A percentile compares a stretch with the other conserved stretches of the same genome.
phyloP scores from a whole-genome alignment of 2,888 invertebrate species.

The Apodemia mormo region DNA sequence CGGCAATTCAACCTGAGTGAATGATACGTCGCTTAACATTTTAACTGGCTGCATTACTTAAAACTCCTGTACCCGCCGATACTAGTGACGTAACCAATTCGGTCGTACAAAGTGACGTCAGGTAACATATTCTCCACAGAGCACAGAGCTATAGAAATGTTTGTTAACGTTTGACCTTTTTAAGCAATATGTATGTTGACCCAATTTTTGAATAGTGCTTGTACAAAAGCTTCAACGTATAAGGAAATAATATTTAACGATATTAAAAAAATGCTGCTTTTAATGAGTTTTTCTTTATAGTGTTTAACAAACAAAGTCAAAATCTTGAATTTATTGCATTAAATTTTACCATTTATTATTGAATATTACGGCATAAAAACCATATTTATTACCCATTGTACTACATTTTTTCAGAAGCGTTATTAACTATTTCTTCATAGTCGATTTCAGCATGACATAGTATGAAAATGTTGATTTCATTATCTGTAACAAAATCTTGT shows the following conservation, averaged over 20 bases:
- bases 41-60: neutral
- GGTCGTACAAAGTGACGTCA: neutral
- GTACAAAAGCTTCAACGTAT: no score
- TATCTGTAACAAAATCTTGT: conserved; percentile 43
- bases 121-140: neutral
- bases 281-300: no score
- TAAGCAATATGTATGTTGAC: neutral
- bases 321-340: neutral
- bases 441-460: conserved; percentile 46
- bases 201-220: neutral
- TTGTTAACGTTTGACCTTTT: neutral
- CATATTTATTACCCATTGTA: no score
- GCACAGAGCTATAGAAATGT: neutral
- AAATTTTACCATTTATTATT: neutral
- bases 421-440: conserved; percentile 30
- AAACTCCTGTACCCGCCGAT: neutral
- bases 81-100: neutral
- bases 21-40: no score
- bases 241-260: no score
- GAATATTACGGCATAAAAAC: neutral
- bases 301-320: no score
- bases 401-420: neutral
- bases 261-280: no score
- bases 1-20: no score
- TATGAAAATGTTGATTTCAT: conserved; percentile 49